Conservation (phyloP, 2,113 vertebrate genomes). For the Eretmodus cyanostictus region DNA sequence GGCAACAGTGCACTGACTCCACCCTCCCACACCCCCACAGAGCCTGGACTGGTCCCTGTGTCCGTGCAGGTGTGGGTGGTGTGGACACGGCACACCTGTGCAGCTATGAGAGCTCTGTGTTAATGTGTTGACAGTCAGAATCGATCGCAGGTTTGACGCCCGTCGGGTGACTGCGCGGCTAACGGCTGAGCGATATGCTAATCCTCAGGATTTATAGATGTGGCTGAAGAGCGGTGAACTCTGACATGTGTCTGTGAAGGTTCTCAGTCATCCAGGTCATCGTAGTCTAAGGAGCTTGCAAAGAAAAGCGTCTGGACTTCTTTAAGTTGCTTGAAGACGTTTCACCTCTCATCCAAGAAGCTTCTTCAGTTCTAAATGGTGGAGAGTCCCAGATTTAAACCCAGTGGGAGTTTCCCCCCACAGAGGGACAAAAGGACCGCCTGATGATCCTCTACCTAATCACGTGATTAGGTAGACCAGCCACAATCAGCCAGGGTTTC, state of each 20-base stretch:
- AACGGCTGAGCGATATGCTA: not conserved
- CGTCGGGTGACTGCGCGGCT: not conserved
- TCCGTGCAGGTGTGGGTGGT: not conserved
- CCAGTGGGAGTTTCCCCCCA: no score
- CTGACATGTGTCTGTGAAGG: not conserved
- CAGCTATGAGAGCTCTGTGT: not conserved
- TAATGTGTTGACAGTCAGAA: not conserved
- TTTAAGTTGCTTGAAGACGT: no score
- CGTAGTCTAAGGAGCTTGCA: rapidly evolving
- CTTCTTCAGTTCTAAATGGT: no score
- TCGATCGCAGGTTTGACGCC: not conserved
- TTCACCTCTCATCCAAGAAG: no score
- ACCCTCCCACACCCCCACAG: not conserved
- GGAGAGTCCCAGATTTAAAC: no score
- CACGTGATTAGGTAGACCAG: no score
- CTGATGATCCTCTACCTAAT: no score
- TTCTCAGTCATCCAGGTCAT: no score
- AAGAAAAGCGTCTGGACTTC: not conserved
- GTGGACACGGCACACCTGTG: not conserved
- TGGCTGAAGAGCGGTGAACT: not conserved
- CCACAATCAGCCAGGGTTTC: no score
- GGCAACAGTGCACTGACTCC: not conserved
- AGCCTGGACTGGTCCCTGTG: not conserved
- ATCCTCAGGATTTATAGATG: not conserved
- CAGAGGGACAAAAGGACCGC: no score